Evolutionary conservation across 1,140 invertebrate species (phyloP).

Genomic region (Amphibalanus amphitrite): DNA sequence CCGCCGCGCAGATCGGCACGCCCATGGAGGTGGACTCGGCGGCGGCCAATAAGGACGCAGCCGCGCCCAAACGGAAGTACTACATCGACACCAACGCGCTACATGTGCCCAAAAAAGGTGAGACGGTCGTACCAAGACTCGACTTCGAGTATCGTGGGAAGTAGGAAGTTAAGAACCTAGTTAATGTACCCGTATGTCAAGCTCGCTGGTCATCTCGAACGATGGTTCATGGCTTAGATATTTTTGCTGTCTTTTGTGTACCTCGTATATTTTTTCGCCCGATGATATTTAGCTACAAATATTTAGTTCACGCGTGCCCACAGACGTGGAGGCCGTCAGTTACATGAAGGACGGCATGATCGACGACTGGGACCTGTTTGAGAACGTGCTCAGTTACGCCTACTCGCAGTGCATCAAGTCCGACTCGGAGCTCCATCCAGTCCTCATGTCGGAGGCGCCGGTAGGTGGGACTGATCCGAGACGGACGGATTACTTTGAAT

Average conservation of each 20-base stretch:
- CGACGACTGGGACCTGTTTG: conserved; percentile 93
- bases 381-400: conserved; percentile 74
- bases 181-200: too few species aligned
- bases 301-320: conserved; percentile 23
- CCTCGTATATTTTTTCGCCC: too few species aligned
- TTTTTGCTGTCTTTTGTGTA: too few species aligned
- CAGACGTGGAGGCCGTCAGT: conserved; percentile 46
- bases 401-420: conserved; percentile 66
- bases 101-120: conserved; percentile 69
- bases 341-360: conserved; percentile 91
- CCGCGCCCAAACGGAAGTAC: conserved; percentile 42
- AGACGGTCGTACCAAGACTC: too few species aligned
- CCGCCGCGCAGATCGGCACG: conserved; percentile 11
- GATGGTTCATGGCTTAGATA: too few species aligned
- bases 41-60: conserved; percentile 31
- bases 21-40: conserved; percentile 36
- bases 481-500: too few species aligned
- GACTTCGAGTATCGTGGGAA: too few species aligned
- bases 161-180: too few species aligned
- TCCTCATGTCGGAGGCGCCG: conserved; percentile 81
- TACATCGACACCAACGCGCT: conserved; percentile 70
- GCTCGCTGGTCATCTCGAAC: too few species aligned
- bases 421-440: conserved; percentile 70
- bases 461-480: conserved; percentile 30
- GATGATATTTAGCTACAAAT: too few species aligned